phyloP scores from a whole-genome alignment of 2,888 invertebrate species.

The Tenthredo amoena region DNA sequence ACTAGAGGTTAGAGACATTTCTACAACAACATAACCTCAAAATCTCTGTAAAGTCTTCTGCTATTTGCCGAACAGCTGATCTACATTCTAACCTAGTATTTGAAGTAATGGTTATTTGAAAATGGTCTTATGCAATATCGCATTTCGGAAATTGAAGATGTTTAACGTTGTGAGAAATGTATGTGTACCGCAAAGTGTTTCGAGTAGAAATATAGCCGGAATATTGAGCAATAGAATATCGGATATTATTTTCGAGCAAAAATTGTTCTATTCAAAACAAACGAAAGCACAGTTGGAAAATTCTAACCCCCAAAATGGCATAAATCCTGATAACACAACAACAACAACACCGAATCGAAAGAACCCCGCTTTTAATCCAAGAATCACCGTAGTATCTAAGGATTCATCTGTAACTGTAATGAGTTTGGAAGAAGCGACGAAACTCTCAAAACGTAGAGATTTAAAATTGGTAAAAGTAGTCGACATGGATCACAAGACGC shows the following conservation, averaged over 20 bases:
- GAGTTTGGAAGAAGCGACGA: conserved; percentile 85
- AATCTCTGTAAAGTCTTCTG: background rate
- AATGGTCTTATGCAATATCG: conserved; percentile 29
- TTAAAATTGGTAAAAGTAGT: conserved; percentile 85
- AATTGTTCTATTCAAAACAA: conserved; percentile 4
- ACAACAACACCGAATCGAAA: conserved; percentile 31
- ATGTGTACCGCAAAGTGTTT: background rate
- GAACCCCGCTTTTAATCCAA: conserved; percentile 76
- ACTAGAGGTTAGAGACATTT: background rate
- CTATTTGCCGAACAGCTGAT: background rate
- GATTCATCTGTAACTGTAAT: conserved; percentile 82
- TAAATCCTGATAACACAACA: background rate
- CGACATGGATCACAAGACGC: conserved; percentile 84
- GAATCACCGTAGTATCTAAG: conserved; percentile 84
- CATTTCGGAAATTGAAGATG: background rate
- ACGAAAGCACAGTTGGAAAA: background rate
- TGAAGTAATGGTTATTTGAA: background rate
- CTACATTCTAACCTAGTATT: background rate
- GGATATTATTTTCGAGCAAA: background rate
- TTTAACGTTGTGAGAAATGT: conserved; percentile 3
- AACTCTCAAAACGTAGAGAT: conserved; percentile 84
- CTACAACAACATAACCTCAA: conserved; percentile 13
- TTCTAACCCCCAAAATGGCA: background rate
- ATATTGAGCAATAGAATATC: background rate
- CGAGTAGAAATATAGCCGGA: background rate